Evolutionary conservation across 2,888 invertebrate species (phyloP), one percentile per base, ranked within the genome.

Genomic region (Mantis religiosa): DNA sequence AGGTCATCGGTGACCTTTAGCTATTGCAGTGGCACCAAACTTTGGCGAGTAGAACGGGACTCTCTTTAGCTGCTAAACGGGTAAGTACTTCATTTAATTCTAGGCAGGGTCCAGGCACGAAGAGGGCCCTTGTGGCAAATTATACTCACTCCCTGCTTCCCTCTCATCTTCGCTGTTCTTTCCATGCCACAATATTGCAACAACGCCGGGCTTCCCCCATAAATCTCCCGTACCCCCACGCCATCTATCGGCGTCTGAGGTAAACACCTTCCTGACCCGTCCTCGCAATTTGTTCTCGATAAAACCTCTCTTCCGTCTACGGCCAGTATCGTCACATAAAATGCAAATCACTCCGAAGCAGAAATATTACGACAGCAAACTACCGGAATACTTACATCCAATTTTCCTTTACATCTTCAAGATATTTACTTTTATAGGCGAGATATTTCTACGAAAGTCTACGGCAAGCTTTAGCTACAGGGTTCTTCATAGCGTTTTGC

Each of bases 121-220:
- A 86, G 86, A 71, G 86, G 86, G 28, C 86, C 86, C 86, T 86
- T 86, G 86, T 86, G 86, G 86, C 86, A 86, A 86, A 86, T 86
- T 86, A 47, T 71, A 71, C 54, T 71, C 54, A 71, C 25, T 71
- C 54, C 6, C 54, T 71, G 20, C 25, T 71, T 71, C 54, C 54
- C 54, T 71, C 54, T 71, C 54, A 71, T 71, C 54, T 71, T 71
- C 20, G 54, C 54, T 71, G 54, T 71, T 71, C 54, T 71, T 71
- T 71, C 54, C 54, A 71, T 71, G 54, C 54, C 54, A 71, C 54
- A 71, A 71, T 71, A 71, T 71, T 71, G 54, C 54, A 71, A 71
- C 54, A 71, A 71, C 54, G 54, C 54, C 25, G 54, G 54, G 20
- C 54, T 71, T 71, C 20, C 54, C 54, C 25, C 54, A 71, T 71